Percentiles rank a stretch among this genome's conserved stretches.
phyloP scores from a whole-genome alignment of 2,797 vertebrate genomes.

The Buphagus erythrorhynchus region DNA sequence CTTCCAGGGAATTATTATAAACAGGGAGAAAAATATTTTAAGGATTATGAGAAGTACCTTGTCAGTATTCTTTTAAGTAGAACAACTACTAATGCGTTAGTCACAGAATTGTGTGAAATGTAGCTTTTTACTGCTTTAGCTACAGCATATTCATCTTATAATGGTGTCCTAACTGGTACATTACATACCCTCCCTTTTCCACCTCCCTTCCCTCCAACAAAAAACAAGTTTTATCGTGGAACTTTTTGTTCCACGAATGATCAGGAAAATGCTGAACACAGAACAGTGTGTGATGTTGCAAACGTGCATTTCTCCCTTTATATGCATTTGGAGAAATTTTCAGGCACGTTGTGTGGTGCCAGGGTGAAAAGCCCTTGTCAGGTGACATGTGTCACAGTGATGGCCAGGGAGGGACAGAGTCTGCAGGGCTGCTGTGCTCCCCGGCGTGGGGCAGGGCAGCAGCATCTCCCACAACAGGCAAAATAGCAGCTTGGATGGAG shows the following conservation, averaged over 20 bases:
- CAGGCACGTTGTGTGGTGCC: fast-evolving
- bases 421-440: fast-evolving
- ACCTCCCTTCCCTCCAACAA: neutral
- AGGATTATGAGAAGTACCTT: conserved; percentile 33
- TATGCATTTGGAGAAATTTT: neutral
- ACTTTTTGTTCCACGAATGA: neutral
- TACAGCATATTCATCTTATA: neutral
- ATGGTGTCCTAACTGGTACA: neutral
- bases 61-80: conserved; percentile 25
- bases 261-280: neutral
- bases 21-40: conserved; percentile 37
- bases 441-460: fast-evolving
- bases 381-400: neutral
- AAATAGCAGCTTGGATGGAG: neutral
- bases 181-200: neutral
- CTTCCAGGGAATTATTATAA: conserved; percentile 40
- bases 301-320: neutral
- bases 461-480: neutral
- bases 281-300: neutral
- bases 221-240: neutral
- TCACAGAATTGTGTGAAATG: conserved; percentile 31
- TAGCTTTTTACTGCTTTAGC: conserved; percentile 30
- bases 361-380: fast-evolving
- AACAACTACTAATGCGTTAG: conserved; percentile 43
- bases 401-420: neutral